These are phyloP conservation scores for Strigops habroptila DNA, from an alignment of 2,113 vertebrate species.

Conservation along the genomic window DNA sequence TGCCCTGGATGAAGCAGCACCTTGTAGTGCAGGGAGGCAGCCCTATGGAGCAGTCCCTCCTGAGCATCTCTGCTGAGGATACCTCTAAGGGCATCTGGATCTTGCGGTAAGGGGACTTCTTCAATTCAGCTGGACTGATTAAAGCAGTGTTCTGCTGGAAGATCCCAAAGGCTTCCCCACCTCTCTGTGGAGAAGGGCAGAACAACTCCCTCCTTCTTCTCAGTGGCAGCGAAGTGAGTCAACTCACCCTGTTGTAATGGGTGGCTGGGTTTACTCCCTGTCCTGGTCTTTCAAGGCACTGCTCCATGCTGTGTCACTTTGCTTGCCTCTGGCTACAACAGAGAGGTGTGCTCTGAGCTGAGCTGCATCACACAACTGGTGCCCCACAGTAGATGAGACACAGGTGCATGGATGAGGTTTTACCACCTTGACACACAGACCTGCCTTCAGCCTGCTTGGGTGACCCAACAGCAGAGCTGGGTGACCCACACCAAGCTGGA, in stretches of 20 bases:
- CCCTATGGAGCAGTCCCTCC: neutral
- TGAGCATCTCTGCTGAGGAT: neutral
- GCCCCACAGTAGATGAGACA: neutral
- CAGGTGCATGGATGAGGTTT: neutral
- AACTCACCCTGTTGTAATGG: neutral
- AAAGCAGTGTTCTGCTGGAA: neutral
- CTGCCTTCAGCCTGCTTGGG: neutral
- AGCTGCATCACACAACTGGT: neutral
- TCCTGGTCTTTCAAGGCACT: neutral
- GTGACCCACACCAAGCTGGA: neutral
- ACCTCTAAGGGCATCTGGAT: neutral
- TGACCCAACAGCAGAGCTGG: neutral
- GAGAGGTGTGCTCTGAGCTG: neutral
- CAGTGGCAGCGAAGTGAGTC: neutral
- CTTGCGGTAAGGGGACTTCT: neutral
- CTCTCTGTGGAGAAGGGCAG: neutral
- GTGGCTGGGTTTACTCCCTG: neutral
- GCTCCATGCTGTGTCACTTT: rapidly evolving
- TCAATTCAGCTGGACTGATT: neutral
- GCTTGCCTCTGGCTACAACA: neutral
- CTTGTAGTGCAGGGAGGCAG: neutral
- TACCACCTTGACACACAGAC: neutral
- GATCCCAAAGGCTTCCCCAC: neutral
- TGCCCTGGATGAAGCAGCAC: neutral
- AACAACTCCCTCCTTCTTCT: neutral